Evolutionary conservation across 2,113 vertebrate genomes (phyloP).

Genomic region (Acanthisitta chloris): DNA sequence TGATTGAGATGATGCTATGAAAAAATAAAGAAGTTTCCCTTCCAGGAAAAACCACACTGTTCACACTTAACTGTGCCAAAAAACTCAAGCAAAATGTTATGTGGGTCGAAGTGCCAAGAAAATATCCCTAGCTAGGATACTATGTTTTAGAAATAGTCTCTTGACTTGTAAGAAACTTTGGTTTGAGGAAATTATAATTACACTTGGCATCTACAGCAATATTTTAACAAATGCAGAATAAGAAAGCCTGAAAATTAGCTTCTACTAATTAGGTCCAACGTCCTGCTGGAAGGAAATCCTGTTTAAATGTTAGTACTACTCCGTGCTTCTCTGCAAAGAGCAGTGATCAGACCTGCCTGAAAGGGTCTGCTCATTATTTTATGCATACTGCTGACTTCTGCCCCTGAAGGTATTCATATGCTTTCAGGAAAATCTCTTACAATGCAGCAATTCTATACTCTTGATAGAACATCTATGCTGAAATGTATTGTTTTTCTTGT

Average conservation of each 20-base stretch:
- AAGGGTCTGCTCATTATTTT: neutral
- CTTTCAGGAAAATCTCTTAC: neutral
- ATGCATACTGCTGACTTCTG: neutral
- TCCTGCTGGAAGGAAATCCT: neutral
- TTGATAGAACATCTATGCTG: neutral
- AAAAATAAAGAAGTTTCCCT: neutral
- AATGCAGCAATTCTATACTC: neutral
- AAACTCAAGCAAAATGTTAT: neutral
- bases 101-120: neutral
- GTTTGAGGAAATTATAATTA: neutral
- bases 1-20: neutral
- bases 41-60: neutral
- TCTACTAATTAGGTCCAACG: neutral
- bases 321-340: neutral
- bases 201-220: neutral
- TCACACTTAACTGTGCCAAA: neutral
- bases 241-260: neutral
- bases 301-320: neutral
- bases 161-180: neutral
- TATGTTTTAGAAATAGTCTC: neutral
- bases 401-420: neutral
- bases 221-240: neutral
- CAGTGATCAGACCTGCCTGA: neutral
- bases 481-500: neutral
- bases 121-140: neutral